phyloP scores from a whole-genome alignment of 2,113 vertebrate genomes.

The Erythrocebus patas region DNA sequence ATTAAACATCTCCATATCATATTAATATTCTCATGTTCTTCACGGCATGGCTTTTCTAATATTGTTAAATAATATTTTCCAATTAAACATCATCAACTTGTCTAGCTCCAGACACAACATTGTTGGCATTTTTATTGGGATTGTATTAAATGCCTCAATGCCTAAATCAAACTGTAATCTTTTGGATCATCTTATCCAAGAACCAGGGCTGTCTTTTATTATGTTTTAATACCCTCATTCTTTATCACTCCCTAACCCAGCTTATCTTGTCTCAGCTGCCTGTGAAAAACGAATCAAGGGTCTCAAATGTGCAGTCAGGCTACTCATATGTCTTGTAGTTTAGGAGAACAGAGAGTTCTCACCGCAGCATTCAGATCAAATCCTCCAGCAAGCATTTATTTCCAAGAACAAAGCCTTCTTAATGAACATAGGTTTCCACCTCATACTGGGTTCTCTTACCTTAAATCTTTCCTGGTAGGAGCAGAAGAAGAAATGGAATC shows the following conservation, averaged over 20 bases:
- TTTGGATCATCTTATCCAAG: background rate
- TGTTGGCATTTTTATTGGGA: too few species aligned
- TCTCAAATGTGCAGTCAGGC: background rate
- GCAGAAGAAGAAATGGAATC: background rate
- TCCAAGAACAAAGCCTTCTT: too few species aligned
- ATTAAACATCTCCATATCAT: background rate
- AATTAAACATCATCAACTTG: fast-evolving
- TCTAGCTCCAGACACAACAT: too few species aligned
- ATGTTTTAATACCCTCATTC: background rate
- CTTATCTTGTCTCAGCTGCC: background rate
- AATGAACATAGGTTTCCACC: background rate
- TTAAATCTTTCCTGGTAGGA: background rate
- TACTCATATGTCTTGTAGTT: fast-evolving
- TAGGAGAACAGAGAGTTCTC: background rate
- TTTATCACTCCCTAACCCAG: background rate
- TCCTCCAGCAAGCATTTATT: fast-evolving
- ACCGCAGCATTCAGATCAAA: background rate
- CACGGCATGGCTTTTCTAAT: fast-evolving
- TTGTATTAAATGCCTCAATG: background rate
- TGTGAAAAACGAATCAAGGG: background rate
- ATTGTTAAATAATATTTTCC: background rate
- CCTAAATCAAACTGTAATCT: background rate
- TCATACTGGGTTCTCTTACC: background rate
- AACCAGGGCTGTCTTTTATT: background rate
- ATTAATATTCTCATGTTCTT: background rate